Evolutionary conservation across 23 tunicate species (phyloP).

Genomic region (Diplosoma virens): DNA sequence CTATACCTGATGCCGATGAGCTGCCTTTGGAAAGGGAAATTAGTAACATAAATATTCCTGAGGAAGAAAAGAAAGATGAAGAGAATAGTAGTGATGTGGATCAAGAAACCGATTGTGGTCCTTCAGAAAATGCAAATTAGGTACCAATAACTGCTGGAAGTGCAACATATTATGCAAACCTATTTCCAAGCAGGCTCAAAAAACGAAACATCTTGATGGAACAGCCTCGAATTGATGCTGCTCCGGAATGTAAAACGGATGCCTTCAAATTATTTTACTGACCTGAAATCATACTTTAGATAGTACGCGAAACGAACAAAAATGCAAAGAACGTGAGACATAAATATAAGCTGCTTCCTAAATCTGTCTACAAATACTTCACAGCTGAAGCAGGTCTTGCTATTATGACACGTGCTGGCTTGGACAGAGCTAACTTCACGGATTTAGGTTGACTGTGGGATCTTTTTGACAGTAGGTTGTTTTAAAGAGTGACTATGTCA

Average conservation of each 20-base stretch:
- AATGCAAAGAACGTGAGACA: background rate
- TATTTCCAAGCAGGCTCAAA: slow-evolving; percentile 12
- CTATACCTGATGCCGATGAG: slow-evolving; percentile 9
- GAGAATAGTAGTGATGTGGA: slow-evolving; percentile 15
- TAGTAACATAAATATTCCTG: background rate
- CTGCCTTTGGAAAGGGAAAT: slow-evolving; percentile 9
- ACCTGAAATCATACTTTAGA: background rate
- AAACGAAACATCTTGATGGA: background rate
- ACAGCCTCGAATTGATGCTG: slow-evolving; percentile 16
- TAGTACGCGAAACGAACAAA: background rate
- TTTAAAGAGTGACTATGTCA: background rate
- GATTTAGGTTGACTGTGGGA: background rate
- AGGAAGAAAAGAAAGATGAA: slow-evolving; percentile 21
- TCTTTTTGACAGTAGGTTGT: background rate
- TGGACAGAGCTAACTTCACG: background rate
- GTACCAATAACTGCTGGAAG: slow-evolving; percentile 22
- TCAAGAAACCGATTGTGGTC: slow-evolving; percentile 8
- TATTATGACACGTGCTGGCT: too few species aligned
- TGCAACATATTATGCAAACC: slow-evolving; percentile 16
- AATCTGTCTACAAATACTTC: background rate
- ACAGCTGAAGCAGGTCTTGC: too few species aligned
- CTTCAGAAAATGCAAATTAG: slow-evolving; percentile 13
- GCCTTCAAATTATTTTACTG: too few species aligned
- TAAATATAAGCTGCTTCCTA: background rate
- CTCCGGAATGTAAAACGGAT: too few species aligned